Evolutionary conservation across 2,888 invertebrate species (phyloP), one percentile per base, ranked within the genome.

Genomic region (Mantis religiosa): DNA sequence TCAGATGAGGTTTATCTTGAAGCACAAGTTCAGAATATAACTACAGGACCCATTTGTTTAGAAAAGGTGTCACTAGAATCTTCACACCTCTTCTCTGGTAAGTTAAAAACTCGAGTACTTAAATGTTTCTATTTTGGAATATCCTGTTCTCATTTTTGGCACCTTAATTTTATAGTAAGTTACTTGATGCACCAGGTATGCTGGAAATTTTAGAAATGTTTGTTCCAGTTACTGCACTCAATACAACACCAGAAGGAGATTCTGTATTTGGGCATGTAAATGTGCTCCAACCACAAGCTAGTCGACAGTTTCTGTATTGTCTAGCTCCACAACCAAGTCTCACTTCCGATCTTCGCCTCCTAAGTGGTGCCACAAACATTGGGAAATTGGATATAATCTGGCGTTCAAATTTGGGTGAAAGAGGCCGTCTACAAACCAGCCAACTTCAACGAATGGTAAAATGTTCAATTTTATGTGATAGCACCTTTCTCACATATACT

Each of bases 341-440:
- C 90, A 94, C 96, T 20, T 95, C 95, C 88, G 97, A 98, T 93
- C 95, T 96, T 27, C 97, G 97, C 92, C 94, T 97, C 89, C 94
- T 98, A 90, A 96, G 97, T 91, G 96, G 96, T 90, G 96, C 97
- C 20, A 98, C 97, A 88, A 97, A 97, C 92, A 97, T 99, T 91
- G 99, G 99, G 3, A 99, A 99, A 94, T 94, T 99, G 88, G 99
- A 99, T 93, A 99, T 99, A 92, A 97, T 98, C 15, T 99, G 99
- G 99, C 95, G 99, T 91, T 98, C 99, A 54, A 98, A 98, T 93
- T 95, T 99, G 92, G 99, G 99, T 28, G 99, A 99, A 94, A 96
- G 97, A 91, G 99, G 99, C n/a, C 95, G 99, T 90, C 94, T 99
- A 90, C 99, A 99, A 94, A 99, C 99, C 27, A 98, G 98, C 93